Evolutionary conservation across 2,797 vertebrate species (phyloP).

Genomic region (Momotus momota): DNA sequence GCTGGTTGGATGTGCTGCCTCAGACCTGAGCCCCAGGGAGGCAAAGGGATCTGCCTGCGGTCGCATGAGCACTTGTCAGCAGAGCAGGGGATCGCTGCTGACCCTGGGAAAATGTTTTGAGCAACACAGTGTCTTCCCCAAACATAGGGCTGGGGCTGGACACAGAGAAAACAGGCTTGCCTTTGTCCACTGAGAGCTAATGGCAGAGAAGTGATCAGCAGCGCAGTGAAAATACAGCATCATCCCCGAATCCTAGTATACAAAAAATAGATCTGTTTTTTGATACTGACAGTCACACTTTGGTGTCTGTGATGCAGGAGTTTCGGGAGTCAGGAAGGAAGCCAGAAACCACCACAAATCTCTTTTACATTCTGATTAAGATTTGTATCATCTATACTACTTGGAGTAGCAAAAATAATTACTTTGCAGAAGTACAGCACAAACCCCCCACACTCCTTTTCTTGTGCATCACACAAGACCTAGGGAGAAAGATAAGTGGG

Average conservation of each 20-base stretch:
- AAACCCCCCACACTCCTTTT: background rate
- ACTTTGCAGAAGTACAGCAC: background rate
- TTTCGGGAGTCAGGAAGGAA: background rate
- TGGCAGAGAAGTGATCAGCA: background rate
- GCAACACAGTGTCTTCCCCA: background rate
- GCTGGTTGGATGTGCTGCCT: background rate
- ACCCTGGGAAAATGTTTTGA: fast-evolving
- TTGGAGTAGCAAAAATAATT: background rate
- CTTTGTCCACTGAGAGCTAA: background rate
- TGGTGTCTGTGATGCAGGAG: background rate
- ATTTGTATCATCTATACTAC: background rate
- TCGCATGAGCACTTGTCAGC: background rate
- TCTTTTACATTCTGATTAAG: background rate
- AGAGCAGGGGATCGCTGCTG: background rate
- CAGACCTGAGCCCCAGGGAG: background rate
- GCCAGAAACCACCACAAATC: background rate
- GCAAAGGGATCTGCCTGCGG: background rate
- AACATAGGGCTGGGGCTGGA: background rate
- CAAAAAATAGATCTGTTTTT: background rate
- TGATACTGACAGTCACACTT: background rate
- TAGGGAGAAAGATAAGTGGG: background rate
- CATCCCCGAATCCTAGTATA: background rate
- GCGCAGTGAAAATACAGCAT: background rate
- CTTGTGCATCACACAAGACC: background rate
- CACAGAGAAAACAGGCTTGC: background rate